Evolutionary conservation across 2,797 vertebrate genomes (phyloP), one percentile per base, ranked within the genome.

Genomic region (Cyprinodon diabolis): DNA sequence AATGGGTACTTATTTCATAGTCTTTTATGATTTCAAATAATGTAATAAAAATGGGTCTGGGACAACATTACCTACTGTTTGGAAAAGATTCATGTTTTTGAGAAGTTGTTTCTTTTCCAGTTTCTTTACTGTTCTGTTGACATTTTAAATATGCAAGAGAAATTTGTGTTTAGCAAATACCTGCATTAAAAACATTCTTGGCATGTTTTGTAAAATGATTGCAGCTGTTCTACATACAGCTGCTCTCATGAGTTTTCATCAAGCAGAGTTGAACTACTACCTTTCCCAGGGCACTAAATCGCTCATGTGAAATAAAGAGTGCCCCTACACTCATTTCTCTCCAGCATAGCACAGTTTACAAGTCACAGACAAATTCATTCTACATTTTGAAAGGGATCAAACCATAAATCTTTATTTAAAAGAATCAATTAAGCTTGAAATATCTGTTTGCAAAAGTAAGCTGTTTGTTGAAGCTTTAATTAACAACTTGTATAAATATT

Each of bases 321-420:
- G 35, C 35, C 58, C 58, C 35, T 62, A 62, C 17, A 62, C 19
- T 62, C 35, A 62, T 62, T 62, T 62, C 58, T 62, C 58, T 62
- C 58, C 58, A 62, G 35, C 35, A 40, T 2, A 7, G 19, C 51
- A 52, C 19, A 5, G 58, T 40, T 62, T 40, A 21, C 58, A 40
- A 37, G 30, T 60, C 57, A 60, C 30, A 8, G 57, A 35, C 19
- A 60, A 60, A 17, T 37, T 60, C 0, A 1, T 37, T 60, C 8
- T 19, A 10, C 30, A 60, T 4, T 37, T 60, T 60, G 30, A 37
- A 60, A 37, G 15, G 10, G 17, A 21, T 10, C 40, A 21, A 21
- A 40, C 58, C 35, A 30, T 40, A 12, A 10, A 62, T 40, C 4
- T 40, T 62, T 3, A 62, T 62, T 40, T 62, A 10, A 62, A 37